Conservation (phyloP, 2,113 vertebrate species). For the Petrocephalus microphthalmus region DNA sequence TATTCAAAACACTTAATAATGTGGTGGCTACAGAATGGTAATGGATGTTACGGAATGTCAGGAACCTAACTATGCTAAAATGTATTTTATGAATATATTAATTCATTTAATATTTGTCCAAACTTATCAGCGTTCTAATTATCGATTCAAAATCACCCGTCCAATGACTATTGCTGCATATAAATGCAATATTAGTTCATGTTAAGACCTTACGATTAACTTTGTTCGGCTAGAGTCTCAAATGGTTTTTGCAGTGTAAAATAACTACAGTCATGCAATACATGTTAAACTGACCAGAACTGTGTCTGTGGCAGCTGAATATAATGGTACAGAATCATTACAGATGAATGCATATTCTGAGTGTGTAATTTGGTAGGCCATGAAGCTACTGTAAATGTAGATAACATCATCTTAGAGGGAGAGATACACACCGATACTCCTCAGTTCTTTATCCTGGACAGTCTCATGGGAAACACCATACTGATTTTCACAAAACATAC, state of each 20-base stretch:
- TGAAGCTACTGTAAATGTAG: background rate
- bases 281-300: background rate
- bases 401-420: background rate
- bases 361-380: background rate
- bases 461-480: background rate
- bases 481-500: background rate
- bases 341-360: background rate
- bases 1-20: background rate
- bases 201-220: background rate
- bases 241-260: background rate
- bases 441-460: background rate
- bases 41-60: background rate
- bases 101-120: background rate
- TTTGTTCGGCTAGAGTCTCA: background rate
- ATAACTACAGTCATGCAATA: background rate
- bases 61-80: background rate
- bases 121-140: background rate
- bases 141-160: background rate
- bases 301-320: background rate
- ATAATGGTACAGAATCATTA: background rate
- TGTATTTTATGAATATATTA: background rate
- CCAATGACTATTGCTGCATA: background rate
- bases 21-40: background rate
- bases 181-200: background rate
- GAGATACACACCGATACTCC: background rate